phyloP scores from a whole-genome alignment of 1,140 invertebrate genomes.

The Philopotamus ludificatus region DNA sequence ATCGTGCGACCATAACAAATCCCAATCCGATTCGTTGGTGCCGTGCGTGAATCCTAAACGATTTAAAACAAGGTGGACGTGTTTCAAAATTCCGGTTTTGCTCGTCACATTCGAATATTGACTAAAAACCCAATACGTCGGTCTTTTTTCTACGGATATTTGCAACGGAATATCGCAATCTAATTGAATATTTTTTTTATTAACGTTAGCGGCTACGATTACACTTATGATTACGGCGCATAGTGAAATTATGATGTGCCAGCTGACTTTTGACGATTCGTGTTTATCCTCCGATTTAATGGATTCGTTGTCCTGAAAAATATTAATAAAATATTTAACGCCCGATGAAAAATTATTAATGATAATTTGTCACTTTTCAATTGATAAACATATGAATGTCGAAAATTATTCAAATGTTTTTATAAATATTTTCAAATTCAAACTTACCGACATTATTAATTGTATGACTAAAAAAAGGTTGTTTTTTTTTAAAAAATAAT shows the following conservation, averaged over 20 bases:
- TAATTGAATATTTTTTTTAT: not conserved
- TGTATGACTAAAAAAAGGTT: too few species aligned
- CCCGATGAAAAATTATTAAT: too few species aligned
- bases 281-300: not conserved
- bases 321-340: too few species aligned
- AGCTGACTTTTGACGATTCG: not conserved
- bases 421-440: too few species aligned
- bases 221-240: conserved; percentile 25
- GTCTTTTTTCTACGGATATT: conserved; percentile 37
- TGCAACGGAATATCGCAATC: conserved; percentile 8
- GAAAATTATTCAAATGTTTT: too few species aligned
- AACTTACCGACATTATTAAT: too few species aligned
- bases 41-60: conserved; percentile 69
- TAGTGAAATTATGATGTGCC: conserved; percentile 14
- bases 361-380: too few species aligned
- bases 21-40: conserved; percentile 69
- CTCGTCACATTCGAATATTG: conserved; percentile 56
- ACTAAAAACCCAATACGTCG: conserved; percentile 57
- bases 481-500: too few species aligned
- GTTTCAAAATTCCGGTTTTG: conserved; percentile 67
- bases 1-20: conserved; percentile 90
- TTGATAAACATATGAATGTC: too few species aligned
- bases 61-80: conserved; percentile 74
- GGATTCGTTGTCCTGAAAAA: conserved; percentile 1
- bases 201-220: conserved; percentile 20